Base-by-base conservation (phyloP, 2,113 vertebrate species). In the Cinclus mexicanus region DNA sequence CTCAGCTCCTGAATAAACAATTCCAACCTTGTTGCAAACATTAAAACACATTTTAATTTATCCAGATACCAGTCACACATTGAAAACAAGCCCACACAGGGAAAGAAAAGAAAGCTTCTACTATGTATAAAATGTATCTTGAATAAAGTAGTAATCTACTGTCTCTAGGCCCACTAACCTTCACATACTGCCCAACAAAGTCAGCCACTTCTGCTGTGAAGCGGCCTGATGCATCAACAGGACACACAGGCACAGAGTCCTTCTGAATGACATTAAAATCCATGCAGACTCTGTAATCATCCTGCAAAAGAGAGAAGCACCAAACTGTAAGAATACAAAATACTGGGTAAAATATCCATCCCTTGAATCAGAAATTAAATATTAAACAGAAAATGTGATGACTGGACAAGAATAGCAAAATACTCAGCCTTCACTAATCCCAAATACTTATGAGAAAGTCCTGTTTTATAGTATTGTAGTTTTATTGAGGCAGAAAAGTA, bases 141-240 rank as follows among this genome's bases (percentile, higher is more conserved):
- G 59, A 70, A 63, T n/a, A 4, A 60, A 86, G 18, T 2, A 57
- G 10, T 15, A 3, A 28, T 56, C 77, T 65, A 15, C 10, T 37
- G 61, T 50, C 63, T 83, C 25, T 18, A 63, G 29, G 65, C 78
- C 37, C 91, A 97, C 98, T 94, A 75, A 99, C 99, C 99, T 99
- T 99, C 96, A 99, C 99, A 65, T 99, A 99, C 86, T 99, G 99
- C 94, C 99, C 99, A n/a, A 90, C 96, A 82, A 99, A 99, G 96
- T 99, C 98, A 29, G 98, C 92, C 96, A 99, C 99, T 96, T 99
- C 99, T 23, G 98, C 94, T 68, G 99, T 99, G 97, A 99, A 99
- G 97, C 98, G 98, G 89, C 99, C 99, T 1, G 99, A 99, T 9
- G 99, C 98, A 90, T 99, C 98, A 74, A 99, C 99, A 28, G 99